Percentiles rank a stretch among this genome's conserved stretches.
Evolutionary conservation across 2,113 vertebrate genomes (phyloP).

Genomic region (Lepus americanus): DNA sequence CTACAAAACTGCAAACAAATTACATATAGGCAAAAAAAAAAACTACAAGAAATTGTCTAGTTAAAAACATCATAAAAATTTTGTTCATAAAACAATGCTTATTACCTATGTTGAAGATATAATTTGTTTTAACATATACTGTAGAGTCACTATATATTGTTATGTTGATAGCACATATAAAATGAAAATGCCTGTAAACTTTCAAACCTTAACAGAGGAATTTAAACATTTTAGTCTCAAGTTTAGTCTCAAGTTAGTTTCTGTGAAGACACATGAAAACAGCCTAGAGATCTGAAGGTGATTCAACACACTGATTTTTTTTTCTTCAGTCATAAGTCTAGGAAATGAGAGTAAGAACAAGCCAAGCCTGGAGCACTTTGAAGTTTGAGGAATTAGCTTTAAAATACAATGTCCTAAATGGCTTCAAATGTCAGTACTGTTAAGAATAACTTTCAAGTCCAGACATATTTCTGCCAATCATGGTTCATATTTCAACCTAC

Average conservation of each 20-base stretch:
- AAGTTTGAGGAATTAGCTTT: neutral
- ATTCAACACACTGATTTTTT: neutral
- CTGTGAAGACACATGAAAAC: constrained; percentile 15
- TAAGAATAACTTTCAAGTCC: neutral
- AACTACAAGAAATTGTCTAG: neutral
- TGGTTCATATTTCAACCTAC: neutral
- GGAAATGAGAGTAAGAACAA: neutral
- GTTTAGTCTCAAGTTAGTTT: neutral
- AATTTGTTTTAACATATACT: constrained; percentile 69
- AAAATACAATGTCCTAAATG: constrained; percentile 27
- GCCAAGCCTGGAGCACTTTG: neutral
- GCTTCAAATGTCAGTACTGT: neutral
- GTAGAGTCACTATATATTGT: constrained; percentile 27
- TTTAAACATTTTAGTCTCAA: neutral
- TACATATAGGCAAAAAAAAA: constrained; percentile 50
- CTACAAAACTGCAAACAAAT: constrained; percentile 49
- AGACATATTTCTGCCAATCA: neutral
- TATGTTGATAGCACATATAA: neutral
- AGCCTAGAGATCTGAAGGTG: neutral
- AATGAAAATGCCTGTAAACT: constrained; percentile 17
- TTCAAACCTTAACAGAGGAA: neutral
- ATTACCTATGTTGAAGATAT: constrained; percentile 27
- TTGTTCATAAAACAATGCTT: neutral
- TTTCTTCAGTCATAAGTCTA: neutral
- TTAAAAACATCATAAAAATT: constrained; percentile 74